Conservation (phyloP, 2,888 invertebrate species). For the Leuctra nigra region DNA sequence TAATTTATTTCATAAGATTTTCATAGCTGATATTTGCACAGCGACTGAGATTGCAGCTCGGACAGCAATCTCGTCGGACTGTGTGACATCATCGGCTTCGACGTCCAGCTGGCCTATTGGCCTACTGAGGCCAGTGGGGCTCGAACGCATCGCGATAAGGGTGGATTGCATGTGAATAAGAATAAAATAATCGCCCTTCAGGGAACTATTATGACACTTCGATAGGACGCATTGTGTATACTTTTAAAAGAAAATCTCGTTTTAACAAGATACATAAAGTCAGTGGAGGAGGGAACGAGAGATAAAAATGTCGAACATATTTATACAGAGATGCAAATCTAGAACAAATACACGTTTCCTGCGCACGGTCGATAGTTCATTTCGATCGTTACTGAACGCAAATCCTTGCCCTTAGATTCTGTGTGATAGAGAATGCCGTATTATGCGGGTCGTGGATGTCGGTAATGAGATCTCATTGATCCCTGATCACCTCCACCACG, state of each 20-base stretch:
- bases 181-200: conserved; percentile 1
- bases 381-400: too few species aligned
- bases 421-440: too few species aligned
- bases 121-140: not conserved
- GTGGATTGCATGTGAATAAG: not conserved
- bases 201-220: conserved; percentile 11
- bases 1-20: too few species aligned
- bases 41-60: too few species aligned
- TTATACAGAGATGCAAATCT: too few species aligned
- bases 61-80: too few species aligned
- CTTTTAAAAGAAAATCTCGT: conserved; percentile 2
- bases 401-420: too few species aligned
- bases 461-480: conserved; percentile 13
- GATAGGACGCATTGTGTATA: not conserved
- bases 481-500: conserved; percentile 5
- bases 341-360: not conserved
- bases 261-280: not conserved
- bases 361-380: too few species aligned
- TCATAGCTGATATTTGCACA: too few species aligned
- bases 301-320: conserved; percentile 7
- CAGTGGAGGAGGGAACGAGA: not conserved
- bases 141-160: not conserved
- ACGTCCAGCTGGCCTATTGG: conserved; percentile 10
- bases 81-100: too few species aligned
- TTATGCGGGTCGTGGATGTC: conserved; percentile 10